phyloP scores from a whole-genome alignment of 92 coral and sea anemone species.

The Porites divaricata region DNA sequence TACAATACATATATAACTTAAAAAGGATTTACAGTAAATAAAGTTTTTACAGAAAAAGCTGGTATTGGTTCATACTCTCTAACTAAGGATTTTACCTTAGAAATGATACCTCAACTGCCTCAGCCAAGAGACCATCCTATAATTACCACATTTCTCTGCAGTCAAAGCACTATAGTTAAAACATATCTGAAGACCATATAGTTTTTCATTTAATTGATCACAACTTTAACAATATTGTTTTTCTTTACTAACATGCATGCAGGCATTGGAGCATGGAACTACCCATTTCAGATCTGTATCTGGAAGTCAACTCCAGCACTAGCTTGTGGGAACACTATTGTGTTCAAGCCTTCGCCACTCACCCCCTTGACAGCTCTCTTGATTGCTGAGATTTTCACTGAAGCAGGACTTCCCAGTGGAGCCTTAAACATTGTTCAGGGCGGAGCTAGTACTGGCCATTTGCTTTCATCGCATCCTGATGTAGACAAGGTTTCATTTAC shows the following conservation, averaged over 20 bases:
- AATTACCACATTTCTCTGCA: too few relatives aligned
- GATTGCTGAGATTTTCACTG: conserved; percentile 89
- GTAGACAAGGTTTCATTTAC: conserved; percentile 93
- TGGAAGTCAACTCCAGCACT: conserved; percentile 97
- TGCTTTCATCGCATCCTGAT: conserved; percentile 80
- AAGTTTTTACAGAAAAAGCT: too few relatives aligned
- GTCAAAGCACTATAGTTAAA: too few relatives aligned
- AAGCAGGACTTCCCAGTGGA: conserved; percentile 91
- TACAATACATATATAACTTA: too few relatives aligned
- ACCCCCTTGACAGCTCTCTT: conserved; percentile 88
- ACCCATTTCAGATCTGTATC: conserved; percentile 87
- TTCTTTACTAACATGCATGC: background rate
- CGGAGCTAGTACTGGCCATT: conserved; percentile 84
- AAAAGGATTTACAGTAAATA: too few relatives aligned
- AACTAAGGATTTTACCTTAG: too few relatives aligned
- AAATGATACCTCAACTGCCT: too few relatives aligned
- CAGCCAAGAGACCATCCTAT: too few relatives aligned
- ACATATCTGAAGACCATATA: background rate
- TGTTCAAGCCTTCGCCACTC: conserved; percentile 94
- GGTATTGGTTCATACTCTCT: too few relatives aligned
- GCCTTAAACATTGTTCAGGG: conserved; percentile 92
- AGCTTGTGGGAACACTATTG: conserved; percentile 95
- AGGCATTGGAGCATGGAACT: conserved; percentile 99
- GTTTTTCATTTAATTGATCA: background rate
- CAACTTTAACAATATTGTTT: background rate